Evolutionary conservation across 1,140 invertebrate genomes (phyloP).

Genomic region (fruit fly (Drosophila melanogaster)): DNA sequence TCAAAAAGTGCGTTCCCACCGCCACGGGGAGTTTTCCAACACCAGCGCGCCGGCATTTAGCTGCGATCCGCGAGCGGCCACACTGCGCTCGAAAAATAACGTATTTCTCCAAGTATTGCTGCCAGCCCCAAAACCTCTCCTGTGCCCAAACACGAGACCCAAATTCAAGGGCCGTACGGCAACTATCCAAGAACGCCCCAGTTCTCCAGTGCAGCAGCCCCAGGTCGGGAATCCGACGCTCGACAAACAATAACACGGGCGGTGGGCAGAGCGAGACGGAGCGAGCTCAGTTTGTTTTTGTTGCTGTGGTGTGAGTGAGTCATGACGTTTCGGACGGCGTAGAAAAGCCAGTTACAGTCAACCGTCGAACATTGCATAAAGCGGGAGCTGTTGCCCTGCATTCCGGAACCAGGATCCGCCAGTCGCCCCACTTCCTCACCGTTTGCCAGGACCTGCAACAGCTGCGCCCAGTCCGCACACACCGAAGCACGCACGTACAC

Average conservation of each 20-base stretch:
- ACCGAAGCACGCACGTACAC: conserved; percentile 1
- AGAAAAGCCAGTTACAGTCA: conserved; percentile 45
- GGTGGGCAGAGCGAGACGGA: conserved; percentile 13
- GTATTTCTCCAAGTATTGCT: conserved; percentile 3
- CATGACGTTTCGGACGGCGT: conserved; percentile 54
- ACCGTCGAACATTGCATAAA: conserved; percentile 51
- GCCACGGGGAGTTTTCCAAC: not conserved
- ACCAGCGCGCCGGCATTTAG: not conserved
- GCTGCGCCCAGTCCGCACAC: conserved; percentile 46
- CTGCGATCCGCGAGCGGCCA: not conserved
- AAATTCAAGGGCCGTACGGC: not conserved
- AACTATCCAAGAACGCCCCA: not conserved
- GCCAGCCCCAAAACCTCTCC: not conserved
- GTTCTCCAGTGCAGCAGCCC: not conserved
- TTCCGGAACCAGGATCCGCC: conserved; percentile 1
- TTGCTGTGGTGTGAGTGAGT: conserved; percentile 56
- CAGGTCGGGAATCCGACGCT: not conserved
- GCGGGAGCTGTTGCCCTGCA: conserved; percentile 14
- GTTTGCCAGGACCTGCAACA: conserved; percentile 47
- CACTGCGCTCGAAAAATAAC: conserved; percentile 11
- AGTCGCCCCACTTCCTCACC: not conserved
- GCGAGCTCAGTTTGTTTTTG: conserved; percentile 48
- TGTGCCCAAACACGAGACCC: not conserved
- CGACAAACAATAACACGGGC: not conserved
- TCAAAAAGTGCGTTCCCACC: not conserved